Evolutionary conservation across 1,140 invertebrate genomes (phyloP).

Genomic region (Hyles vespertilio): DNA sequence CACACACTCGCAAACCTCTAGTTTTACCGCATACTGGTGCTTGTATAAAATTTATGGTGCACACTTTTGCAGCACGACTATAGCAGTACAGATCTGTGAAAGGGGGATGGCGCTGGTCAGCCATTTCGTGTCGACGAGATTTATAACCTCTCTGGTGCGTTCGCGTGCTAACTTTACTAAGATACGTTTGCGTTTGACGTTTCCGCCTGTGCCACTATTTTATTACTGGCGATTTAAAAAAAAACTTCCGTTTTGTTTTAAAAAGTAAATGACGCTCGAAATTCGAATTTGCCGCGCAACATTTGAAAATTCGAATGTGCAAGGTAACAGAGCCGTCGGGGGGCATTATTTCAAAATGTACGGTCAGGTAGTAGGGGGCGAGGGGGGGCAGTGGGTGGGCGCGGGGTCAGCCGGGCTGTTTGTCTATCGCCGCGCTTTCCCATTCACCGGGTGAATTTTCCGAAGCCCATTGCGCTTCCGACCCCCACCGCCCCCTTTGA

Average conservation of each 20-base stretch:
- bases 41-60: conserved; percentile 73
- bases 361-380: conserved; percentile 48
- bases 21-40: conserved; percentile 66
- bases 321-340: conserved; percentile 45
- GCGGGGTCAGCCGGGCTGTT: conserved; percentile 63
- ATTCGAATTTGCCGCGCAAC: conserved; percentile 4
- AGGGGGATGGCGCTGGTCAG: conserved; percentile 59
- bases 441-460: conserved; percentile 73
- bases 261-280: not conserved
- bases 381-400: conserved; percentile 23
- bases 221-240: conserved; percentile 7
- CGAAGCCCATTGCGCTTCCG: conserved; percentile 65
- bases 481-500: conserved; percentile 48
- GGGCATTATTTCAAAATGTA: conserved; percentile 70
- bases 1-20: conserved; percentile 45
- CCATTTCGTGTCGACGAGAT: conserved; percentile 73
- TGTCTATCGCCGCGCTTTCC: conserved; percentile 72
- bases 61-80: conserved; percentile 68
- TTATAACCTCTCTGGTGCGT: conserved; percentile 71
- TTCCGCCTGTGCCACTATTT: conserved; percentile 1
- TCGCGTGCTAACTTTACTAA: conserved; percentile 54
- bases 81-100: conserved; percentile 53
- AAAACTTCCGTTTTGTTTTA: not conserved
- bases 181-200: conserved; percentile 46
- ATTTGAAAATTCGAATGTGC: conserved; percentile 11